Percentiles rank a stretch among this genome's conserved stretches.
Conservation (phyloP, 2,113 vertebrate species). For the Podocnemis expansa region DNA sequence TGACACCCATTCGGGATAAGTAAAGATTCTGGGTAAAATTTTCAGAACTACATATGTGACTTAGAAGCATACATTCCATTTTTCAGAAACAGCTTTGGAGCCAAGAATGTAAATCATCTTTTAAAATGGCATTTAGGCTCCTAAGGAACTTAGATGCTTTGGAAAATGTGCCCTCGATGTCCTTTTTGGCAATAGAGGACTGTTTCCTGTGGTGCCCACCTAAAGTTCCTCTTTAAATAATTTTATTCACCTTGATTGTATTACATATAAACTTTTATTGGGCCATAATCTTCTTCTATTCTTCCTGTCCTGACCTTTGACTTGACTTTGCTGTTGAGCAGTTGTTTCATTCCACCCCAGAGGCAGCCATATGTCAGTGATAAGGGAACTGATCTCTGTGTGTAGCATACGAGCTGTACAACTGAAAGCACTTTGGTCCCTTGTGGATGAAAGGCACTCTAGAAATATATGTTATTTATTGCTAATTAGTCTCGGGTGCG, state of each 20-base stretch:
- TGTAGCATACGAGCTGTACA: not conserved
- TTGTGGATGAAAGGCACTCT: not conserved
- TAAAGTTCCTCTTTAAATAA: accelerated
- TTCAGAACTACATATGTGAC: not conserved
- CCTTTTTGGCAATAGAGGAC: not conserved
- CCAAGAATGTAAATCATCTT: constrained; percentile 21
- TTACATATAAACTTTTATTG: accelerated
- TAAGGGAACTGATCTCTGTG: not conserved
- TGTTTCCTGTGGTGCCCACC: not conserved
- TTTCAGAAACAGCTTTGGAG: not conserved
- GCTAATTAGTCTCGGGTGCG: not conserved
- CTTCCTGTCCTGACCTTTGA: accelerated
- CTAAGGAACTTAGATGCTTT: not conserved
- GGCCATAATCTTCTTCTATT: accelerated
- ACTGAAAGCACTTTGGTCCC: not conserved
- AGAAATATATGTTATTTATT: not conserved
- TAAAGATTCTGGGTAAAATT: not conserved
- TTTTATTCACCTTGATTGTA: not conserved
- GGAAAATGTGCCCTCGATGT: accelerated
- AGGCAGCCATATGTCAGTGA: not conserved
- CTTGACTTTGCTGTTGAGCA: accelerated
- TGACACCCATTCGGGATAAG: not conserved
- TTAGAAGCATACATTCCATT: accelerated
- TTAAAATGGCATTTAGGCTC: not conserved
- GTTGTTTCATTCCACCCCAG: not conserved